A percentile compares a stretch with the other conserved stretches of the same genome.
Conservation (phyloP, 2,888 invertebrate genomes). For the Meghimatium bilineatum region DNA sequence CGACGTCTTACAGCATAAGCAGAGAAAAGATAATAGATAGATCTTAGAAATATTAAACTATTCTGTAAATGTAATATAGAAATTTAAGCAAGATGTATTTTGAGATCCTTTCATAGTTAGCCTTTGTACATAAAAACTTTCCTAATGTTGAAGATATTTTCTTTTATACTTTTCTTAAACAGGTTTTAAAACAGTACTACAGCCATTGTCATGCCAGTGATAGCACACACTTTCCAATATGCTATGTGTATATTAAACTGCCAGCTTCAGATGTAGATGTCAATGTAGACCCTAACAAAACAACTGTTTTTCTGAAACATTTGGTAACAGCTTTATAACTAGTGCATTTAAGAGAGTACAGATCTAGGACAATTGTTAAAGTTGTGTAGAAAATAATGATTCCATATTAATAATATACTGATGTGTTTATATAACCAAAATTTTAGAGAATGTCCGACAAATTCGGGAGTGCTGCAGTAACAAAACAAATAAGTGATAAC, state of each 20-base stretch:
- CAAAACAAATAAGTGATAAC: no score
- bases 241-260: conserved; percentile 77
- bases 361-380: not conserved
- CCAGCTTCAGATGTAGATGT: conserved; percentile 80
- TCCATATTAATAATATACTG: no score
- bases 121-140: not conserved
- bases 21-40: no score
- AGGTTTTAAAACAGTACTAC: conserved; percentile 78
- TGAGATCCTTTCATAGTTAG: not conserved
- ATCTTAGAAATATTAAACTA: not conserved
- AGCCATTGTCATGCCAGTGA: conserved; percentile 73
- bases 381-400: not conserved
- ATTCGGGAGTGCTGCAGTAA: no score
- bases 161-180: not conserved
- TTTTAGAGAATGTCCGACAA: no score
- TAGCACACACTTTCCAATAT: conserved; percentile 78
- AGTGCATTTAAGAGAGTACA: not conserved
- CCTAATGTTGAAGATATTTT: not conserved
- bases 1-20: no score
- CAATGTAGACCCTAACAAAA: conserved; percentile 82
- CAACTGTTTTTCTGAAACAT: conserved; percentile 79
- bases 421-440: no score
- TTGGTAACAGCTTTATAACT: conserved; percentile 76
- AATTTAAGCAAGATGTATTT: not conserved
- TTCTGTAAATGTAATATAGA: not conserved